A percentile compares a stretch with the other conserved stretches of the same genome.
phyloP scores from a whole-genome alignment of 2,888 invertebrate species.

The Argyra leucocephala region DNA sequence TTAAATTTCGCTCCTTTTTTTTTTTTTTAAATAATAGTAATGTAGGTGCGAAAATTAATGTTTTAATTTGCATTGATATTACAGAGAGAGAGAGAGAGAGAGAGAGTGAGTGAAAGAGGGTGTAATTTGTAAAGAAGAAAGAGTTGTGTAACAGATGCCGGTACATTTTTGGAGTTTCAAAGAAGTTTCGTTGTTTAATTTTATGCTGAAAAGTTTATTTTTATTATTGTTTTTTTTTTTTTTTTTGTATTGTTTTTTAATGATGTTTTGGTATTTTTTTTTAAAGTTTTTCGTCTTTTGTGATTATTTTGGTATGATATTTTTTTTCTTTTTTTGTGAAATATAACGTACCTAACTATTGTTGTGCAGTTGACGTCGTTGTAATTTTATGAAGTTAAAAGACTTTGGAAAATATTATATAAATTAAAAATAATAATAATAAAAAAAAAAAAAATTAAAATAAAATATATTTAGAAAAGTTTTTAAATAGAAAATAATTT shows the following conservation, averaged over 20 bases:
- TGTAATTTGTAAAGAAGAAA: too few species aligned
- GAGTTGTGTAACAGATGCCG: background rate
- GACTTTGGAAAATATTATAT: background rate
- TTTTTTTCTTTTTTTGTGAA: too few species aligned
- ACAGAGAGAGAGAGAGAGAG: too few species aligned
- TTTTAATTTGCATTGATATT: too few species aligned
- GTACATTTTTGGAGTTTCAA: background rate
- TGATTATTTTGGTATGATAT: background rate
- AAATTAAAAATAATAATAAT: background rate
- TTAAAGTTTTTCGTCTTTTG: background rate
- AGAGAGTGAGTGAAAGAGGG: too few species aligned
- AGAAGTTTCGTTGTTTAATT: background rate
- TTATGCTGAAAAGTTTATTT: background rate
- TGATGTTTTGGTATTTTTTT: background rate
- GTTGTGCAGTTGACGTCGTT: background rate
- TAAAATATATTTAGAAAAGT: background rate
- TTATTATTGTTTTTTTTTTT: too few species aligned
- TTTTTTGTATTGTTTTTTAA: background rate
- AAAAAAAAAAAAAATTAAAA: background rate
- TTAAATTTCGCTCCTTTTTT: too few species aligned
- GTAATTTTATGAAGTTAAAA: background rate
- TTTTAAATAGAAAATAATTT: conserved; percentile 1
- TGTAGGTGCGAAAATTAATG: too few species aligned
- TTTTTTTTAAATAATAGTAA: too few species aligned
- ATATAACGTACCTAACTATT: too few species aligned